Base-by-base conservation (phyloP, 2,113 vertebrate species). In the Paracanthobrama guichenoti region DNA sequence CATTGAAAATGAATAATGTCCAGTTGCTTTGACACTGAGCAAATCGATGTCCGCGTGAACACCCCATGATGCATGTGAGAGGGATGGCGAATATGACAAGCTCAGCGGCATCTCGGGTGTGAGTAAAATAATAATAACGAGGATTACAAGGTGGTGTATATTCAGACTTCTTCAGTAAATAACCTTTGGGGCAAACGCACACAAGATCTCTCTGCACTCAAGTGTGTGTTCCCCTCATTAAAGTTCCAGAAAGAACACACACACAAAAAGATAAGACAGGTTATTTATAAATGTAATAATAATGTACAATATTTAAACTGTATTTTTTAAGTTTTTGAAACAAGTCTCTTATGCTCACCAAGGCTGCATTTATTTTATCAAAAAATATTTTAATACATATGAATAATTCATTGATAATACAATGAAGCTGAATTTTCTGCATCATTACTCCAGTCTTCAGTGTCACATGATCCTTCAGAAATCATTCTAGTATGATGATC, bases 1-100 rank as follows among this genome's bases (percentile, higher is more conserved):
- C n/a, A 20, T 22, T 75, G 73, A 75, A 75, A 31, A 75, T 75
- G 13, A 75, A 48, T 73, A n/a, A 73, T 13, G 42, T 48, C 42
- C 13, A 24, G 71, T 48, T 75, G 26, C 48, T 75, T 53, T 75
- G 73, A 31, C 9, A 16, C 48, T 75, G 73, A 53, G 48, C 26
- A 50, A 75, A 75, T 75, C 26, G 16, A 53, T 48, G 35, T 69
- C 35, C 4, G 1, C 10, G 2, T 69, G 35, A 42, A 69, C 35
- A 69, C 67, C 35, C 67, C 66, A 69, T 42, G 42, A 46, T 0
- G 71, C 42, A 26, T 28, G 48, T 31, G 16, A 75, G 50, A 50
- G 26, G 24, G 31, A 11, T 28, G 26, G 46, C 0, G 24, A 4
- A 53, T 31, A 53, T 28, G 72, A 28, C n/a, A 53, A 73, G 42